These are phyloP conservation scores for Romanogobio albipinnatus DNA, from an alignment of 2,113 vertebrate genomes.

Conservation along the genomic window DNA sequence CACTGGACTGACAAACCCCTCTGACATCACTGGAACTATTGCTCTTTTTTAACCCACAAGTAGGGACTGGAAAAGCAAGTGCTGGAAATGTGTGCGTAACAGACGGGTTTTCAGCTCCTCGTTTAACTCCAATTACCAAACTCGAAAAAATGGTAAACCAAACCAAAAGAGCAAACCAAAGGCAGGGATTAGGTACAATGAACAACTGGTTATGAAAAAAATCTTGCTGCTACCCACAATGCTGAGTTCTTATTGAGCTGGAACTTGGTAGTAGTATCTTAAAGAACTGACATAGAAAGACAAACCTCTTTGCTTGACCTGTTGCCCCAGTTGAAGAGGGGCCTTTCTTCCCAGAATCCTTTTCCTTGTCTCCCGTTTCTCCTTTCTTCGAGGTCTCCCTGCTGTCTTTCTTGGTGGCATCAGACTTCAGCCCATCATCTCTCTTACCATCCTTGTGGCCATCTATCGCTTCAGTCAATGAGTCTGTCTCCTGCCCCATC, in stretches of 20 bases:
- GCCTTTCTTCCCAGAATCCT: conserved; percentile 99
- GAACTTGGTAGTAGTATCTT: conserved; percentile 93
- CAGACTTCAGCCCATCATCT: conserved; percentile 90
- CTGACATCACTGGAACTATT: conserved; percentile 91
- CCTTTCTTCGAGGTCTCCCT: conserved; percentile 96
- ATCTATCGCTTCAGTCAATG: conserved; percentile 86
- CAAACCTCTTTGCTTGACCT: conserved; percentile 99
- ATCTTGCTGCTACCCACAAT: conserved; percentile 99
- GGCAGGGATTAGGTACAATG: conserved; percentile 91
- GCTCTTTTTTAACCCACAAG: conserved; percentile 83
- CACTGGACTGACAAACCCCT: conserved; percentile 88
- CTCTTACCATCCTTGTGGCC: conserved; percentile 97
- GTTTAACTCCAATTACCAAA: conserved; percentile 82
- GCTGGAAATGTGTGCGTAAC: conserved; percentile 88
- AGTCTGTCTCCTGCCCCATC: conserved; percentile 89
- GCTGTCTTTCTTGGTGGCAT: conserved; percentile 92
- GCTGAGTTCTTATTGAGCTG: conserved; percentile 97
- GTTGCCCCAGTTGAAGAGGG: conserved; percentile 96
- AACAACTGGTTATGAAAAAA: conserved; percentile 75
- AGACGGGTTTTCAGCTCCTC: conserved; percentile 72
- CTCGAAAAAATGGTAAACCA: conserved; percentile 77
- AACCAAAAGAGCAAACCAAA: conserved; percentile 70
- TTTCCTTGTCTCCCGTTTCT: conserved; percentile 99
- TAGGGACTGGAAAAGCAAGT: conserved; percentile 75
- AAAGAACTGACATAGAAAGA: conserved; percentile 99